A percentile compares a stretch with the other conserved stretches of the same genome.
These are phyloP conservation scores for Ceramica pisi DNA, from an alignment of 2,888 invertebrate genomes.

Conservation along the genomic window DNA sequence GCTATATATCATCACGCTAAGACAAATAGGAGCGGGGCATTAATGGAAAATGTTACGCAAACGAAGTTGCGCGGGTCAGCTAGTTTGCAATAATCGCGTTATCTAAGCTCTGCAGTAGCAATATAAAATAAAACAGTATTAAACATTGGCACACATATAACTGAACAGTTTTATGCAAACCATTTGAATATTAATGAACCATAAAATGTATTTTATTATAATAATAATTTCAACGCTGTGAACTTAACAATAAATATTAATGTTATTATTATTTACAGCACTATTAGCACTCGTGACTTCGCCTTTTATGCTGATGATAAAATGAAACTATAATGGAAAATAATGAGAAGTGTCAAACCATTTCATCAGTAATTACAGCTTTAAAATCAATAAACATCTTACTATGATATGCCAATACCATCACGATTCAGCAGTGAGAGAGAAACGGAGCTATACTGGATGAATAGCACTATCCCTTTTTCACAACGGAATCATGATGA, in stretches of 20 bases:
- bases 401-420: too few species aligned
- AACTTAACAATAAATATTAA: slow-evolving; percentile 1
- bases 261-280: background rate
- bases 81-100: background rate
- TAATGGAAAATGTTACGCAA: too few species aligned
- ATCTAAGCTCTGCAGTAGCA: background rate
- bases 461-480: too few species aligned
- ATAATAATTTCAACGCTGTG: slow-evolving; percentile 25
- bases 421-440: too few species aligned
- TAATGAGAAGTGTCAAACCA: background rate
- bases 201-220: background rate
- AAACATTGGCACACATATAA: background rate
- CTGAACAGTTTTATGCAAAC: slow-evolving; percentile 20
- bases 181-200: slow-evolving; percentile 33
- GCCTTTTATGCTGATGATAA: background rate
- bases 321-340: background rate
- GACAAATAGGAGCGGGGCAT: too few species aligned
- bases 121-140: background rate
- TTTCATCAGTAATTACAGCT: background rate
- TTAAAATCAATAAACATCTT: background rate
- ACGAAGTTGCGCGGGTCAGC: too few species aligned
- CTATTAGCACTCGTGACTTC: background rate
- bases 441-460: too few species aligned
- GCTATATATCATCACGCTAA: too few species aligned
- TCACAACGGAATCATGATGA: too few species aligned